Base-by-base conservation (phyloP, 64 coral and sea anemone species). In the Cladopsammia gracilis region DNA sequence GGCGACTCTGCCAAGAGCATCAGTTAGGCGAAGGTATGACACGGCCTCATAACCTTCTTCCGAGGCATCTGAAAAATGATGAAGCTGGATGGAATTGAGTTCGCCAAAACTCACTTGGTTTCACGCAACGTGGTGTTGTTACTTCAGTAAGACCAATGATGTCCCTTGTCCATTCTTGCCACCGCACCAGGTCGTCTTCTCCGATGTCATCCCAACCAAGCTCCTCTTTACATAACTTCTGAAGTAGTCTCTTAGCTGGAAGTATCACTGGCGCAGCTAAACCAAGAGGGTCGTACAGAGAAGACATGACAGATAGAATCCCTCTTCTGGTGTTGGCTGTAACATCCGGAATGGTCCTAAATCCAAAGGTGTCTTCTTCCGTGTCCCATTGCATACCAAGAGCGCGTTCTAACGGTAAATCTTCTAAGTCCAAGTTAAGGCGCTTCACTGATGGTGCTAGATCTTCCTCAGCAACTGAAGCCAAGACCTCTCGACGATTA, bases 381-480 rank as follows among this genome's bases (percentile, higher is more conserved):
- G 74, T 75, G n/a, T 58, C 26, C 93, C 77, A 94, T 20, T 73
- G 77, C 34, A 89, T 64, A 62, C 86, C 93, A 13, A 94, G 62
- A 23, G 92, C 58, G 78, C 75, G 78, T 58, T 94, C 92, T 5
- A 94, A 20, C 3, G 62, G 92, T 23, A 94, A 64, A 6, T 65
- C 59, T 58, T 71, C 76, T 13, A 10, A 23, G n/a, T 88, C 64
- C 47, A 94, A 43, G 73, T 94, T 47, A 44, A 94, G 25, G 73
- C 89, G 24, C n/a, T 62, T 71, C 44, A 94, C 59, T 18, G 57
- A 69, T 6, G 70, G 70, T 25, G 76, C 92, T 89, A 77, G 23
- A 4, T 88, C 57, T 6, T 68, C 54, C 16, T 26, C 52, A 44
- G 92, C 85, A 61, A 94, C 57, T 20, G 48, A 58, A 6, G 56